phyloP scores from a whole-genome alignment of 2,888 invertebrate species.

The Gibbula magus region DNA sequence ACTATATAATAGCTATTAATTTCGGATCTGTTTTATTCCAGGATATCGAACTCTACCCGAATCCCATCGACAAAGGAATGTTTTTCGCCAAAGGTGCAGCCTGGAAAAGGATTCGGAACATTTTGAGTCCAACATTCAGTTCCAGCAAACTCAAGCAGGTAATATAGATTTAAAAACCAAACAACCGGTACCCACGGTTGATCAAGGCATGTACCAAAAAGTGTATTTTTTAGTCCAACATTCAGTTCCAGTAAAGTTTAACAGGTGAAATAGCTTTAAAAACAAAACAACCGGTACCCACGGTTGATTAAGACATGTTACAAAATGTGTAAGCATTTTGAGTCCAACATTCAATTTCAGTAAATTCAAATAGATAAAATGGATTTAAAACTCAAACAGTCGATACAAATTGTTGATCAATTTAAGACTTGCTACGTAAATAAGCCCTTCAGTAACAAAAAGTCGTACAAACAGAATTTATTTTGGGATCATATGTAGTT shows the following conservation, averaged over 20 bases:
- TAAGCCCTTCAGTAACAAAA: too few species aligned
- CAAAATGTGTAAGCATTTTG: too few species aligned
- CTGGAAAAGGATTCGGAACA: not conserved
- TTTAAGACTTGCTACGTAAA: too few species aligned
- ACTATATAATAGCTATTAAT: too few species aligned
- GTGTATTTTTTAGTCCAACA: not conserved
- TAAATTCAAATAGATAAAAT: not conserved
- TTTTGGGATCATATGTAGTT: too few species aligned
- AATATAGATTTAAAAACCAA: not conserved
- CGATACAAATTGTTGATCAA: too few species aligned
- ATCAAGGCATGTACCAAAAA: too few species aligned
- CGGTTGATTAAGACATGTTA: too few species aligned
- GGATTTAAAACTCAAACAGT: not conserved
- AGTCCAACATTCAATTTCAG: slow-evolving; percentile 1
- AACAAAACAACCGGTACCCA: too few species aligned
- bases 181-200: too few species aligned
- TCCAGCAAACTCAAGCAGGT: slow-evolving; percentile 1
- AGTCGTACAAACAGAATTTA: too few species aligned
- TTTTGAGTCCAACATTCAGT: slow-evolving; percentile 2
- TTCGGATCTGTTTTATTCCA: not conserved
- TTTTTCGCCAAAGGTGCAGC: not conserved
- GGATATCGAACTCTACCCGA: not conserved
- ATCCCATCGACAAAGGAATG: not conserved
- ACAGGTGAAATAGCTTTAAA: not conserved
- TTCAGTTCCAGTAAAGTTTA: not conserved